Evolutionary conservation across 1,140 invertebrate genomes (phyloP).

Genomic region (Drosophila repleta): DNA sequence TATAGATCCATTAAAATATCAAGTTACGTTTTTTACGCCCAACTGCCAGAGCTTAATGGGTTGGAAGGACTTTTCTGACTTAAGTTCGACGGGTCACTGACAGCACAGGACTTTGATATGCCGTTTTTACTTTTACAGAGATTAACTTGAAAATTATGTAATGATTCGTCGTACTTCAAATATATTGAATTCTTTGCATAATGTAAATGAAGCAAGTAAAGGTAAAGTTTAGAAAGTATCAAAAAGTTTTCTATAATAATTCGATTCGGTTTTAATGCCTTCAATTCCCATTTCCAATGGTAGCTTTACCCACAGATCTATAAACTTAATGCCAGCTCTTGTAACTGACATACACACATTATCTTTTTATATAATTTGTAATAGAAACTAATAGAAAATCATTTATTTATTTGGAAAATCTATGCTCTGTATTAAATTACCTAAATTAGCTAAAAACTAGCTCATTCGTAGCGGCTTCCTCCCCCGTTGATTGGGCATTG

Average conservation of each 20-base stretch:
- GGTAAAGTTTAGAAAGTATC: no score
- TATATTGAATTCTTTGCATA: no score
- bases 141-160: not conserved
- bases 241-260: no score
- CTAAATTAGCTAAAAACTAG: not conserved
- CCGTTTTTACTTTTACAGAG: not conserved
- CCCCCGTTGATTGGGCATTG: slow-evolving; percentile 48
- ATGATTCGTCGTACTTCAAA: not conserved
- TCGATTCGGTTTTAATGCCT: no score
- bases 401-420: no score
- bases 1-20: slow-evolving; percentile 75
- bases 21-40: slow-evolving; percentile 26
- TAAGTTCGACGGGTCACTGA: slow-evolving; percentile 7
- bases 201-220: no score
- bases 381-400: no score
- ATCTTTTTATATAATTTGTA: no score
- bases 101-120: slow-evolving; percentile 1
- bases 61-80: slow-evolving; percentile 58
- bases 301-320: no score
- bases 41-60: slow-evolving; percentile 22
- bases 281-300: no score
- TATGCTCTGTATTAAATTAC: not conserved
- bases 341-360: no score
- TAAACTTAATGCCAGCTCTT: no score
- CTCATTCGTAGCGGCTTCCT: slow-evolving; percentile 9